These are phyloP conservation scores for Holothuria glaberrima DNA, from an alignment of 35 echinoderm and acorn worm genomes.

Conservation along the genomic window DNA sequence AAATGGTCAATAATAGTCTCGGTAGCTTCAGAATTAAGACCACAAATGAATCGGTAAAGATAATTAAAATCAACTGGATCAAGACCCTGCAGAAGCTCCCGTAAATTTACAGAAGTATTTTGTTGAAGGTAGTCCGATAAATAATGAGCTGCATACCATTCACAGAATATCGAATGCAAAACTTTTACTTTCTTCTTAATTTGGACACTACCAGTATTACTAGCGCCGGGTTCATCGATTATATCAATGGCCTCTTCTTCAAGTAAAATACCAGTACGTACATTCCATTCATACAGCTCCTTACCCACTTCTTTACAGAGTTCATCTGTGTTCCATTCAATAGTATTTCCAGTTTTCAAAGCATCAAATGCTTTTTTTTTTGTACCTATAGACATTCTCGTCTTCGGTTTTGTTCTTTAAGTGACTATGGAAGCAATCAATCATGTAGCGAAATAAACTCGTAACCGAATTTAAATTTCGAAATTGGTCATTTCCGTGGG, in stretches of 20 bases:
- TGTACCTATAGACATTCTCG: not conserved
- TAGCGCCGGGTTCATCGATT: not conserved
- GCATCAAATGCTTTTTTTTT: not conserved
- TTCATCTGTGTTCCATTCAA: not conserved
- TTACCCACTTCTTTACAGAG: not conserved
- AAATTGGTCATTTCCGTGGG: not conserved
- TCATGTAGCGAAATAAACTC: constrained; percentile 17
- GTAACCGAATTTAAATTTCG: not conserved
- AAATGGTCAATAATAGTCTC: too few relatives aligned
- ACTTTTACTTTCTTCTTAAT: not conserved
- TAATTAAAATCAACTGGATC: too few relatives aligned
- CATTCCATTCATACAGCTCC: not conserved
- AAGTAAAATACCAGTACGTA: not conserved
- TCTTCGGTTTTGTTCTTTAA: not conserved
- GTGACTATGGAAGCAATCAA: constrained; percentile 12
- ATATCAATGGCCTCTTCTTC: constrained; percentile 1
- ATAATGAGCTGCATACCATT: constrained; percentile 31
- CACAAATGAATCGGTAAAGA: too few relatives aligned
- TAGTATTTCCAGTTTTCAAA: not conserved
- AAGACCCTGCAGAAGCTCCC: too few relatives aligned
- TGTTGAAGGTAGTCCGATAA: not conserved
- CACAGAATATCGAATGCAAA: not conserved
- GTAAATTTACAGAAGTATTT: too few relatives aligned
- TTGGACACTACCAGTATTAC: not conserved
- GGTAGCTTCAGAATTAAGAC: too few relatives aligned